A percentile compares a stretch with the other conserved stretches of the same genome.
Evolutionary conservation across 92 coral and sea anemone species (phyloP).

Genomic region (Porites evermanni): DNA sequence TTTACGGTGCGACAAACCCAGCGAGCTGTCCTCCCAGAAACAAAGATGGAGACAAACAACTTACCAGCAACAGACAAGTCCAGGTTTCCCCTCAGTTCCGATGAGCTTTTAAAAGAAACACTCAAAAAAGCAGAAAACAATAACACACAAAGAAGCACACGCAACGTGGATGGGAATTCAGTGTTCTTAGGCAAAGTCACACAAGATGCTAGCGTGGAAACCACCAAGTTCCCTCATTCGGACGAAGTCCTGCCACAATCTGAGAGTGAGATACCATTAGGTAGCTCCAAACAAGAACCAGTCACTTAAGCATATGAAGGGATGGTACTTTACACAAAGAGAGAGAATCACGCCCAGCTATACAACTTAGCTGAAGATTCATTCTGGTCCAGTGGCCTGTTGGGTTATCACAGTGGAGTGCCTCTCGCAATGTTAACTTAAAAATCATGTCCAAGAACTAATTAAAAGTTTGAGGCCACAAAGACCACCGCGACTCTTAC

Average conservation of each 20-base stretch:
- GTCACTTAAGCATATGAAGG: background rate
- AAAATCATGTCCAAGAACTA: conserved; percentile 32
- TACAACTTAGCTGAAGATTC: conserved; percentile 9
- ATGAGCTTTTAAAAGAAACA: too few species aligned
- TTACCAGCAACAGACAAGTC: background rate
- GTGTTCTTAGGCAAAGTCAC: conserved; percentile 29
- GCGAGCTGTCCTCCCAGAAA: background rate
- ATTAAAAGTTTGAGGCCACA: conserved; percentile 33
- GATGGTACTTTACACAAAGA: conserved; percentile 24
- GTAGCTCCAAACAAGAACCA: conserved; percentile 22
- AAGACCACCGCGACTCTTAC: conserved; percentile 19
- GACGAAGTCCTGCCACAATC: conserved; percentile 19
- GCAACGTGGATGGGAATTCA: conserved; percentile 4
- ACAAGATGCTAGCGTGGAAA: conserved; percentile 9
- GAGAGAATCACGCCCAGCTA: conserved; percentile 38
- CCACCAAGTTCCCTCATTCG: background rate
- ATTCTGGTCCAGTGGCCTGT: conserved; percentile 22
- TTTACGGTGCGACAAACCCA: background rate
- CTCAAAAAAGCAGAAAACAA: too few species aligned
- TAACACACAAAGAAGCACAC: too few species aligned
- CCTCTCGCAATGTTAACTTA: conserved; percentile 27
- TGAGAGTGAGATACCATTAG: conserved; percentile 8
- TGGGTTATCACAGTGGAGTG: conserved; percentile 28
- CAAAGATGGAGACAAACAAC: background rate
- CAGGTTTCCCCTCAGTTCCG: too few species aligned